Evolutionary conservation across 1,140 invertebrate species (phyloP).

Genomic region (Dysdera silvatica): DNA sequence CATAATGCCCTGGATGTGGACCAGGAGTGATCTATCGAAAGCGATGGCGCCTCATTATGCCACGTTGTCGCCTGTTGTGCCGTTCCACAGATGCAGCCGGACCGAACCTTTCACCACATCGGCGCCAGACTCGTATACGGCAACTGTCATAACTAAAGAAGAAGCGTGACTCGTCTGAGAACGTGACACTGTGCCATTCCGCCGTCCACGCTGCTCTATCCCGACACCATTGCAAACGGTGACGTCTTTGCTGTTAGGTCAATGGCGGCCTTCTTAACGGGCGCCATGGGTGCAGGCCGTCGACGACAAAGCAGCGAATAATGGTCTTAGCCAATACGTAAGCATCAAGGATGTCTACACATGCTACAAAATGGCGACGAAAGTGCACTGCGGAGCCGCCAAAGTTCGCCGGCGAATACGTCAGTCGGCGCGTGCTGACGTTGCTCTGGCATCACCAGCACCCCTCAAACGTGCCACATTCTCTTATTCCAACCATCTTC

Average conservation of each 20-base stretch:
- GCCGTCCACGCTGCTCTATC: too few species aligned
- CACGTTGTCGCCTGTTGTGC: background rate
- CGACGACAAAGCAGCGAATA: too few species aligned
- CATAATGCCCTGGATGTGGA: too few species aligned
- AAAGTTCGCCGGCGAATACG: background rate
- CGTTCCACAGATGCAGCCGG: background rate
- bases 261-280: too few species aligned
- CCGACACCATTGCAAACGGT: too few species aligned
- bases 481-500: background rate
- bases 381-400: background rate
- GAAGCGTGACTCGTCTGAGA: background rate
- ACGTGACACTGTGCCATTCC: background rate
- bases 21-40: background rate
- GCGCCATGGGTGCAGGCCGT: too few species aligned
- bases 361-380: background rate
- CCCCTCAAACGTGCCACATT: background rate
- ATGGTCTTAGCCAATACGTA: too few species aligned
- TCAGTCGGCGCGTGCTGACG: background rate
- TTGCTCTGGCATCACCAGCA: background rate
- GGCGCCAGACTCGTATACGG: background rate
- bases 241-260: too few species aligned
- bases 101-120: background rate
- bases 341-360: too few species aligned
- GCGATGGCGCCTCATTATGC: background rate
- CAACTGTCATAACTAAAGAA: background rate